Evolutionary conservation across 1,140 invertebrate genomes (phyloP).

Genomic region (Diplogasteroides magnus): DNA sequence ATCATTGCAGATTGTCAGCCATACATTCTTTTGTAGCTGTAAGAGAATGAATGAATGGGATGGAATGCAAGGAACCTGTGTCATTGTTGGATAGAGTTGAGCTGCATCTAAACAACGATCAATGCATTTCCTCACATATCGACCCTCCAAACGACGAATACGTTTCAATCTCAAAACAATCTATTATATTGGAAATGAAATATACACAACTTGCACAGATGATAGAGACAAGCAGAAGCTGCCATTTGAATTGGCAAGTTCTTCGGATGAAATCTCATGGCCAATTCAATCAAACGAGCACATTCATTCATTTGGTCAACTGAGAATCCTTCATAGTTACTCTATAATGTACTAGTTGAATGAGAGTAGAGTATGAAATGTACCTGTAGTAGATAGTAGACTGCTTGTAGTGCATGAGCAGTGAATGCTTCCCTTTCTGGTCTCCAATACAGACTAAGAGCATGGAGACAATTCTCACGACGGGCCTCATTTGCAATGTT

Average conservation of each 20-base stretch:
- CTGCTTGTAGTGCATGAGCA: conserved; percentile 30
- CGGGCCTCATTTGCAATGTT: conserved; percentile 13
- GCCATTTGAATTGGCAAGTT: conserved; percentile 72
- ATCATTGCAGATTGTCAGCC: conserved; percentile 73
- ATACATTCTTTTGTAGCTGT: conserved; percentile 72
- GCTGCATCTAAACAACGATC: conserved; percentile 27
- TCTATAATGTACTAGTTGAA: conserved; percentile 17
- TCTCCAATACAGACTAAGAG: conserved; percentile 15
- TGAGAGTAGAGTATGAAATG: conserved; percentile 27
- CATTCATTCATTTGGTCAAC: conserved; percentile 9
- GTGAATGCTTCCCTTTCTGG: conserved; percentile 31
- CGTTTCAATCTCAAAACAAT: conserved; percentile 26
- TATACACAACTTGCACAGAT: conserved; percentile 63
- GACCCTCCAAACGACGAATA: conserved; percentile 13
- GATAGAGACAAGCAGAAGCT: conserved; percentile 74
- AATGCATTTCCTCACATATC: conserved; percentile 14
- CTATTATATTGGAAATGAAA: neutral
- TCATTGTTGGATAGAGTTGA: conserved; percentile 13
- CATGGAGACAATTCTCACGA: conserved; percentile 9
- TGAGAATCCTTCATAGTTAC: conserved; percentile 8
- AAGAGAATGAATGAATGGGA: too few relatives aligned
- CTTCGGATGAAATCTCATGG: conserved; percentile 68
- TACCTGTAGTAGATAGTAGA: conserved; percentile 32
- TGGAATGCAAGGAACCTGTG: too few relatives aligned
- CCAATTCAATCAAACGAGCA: conserved; percentile 61